Base-by-base conservation (phyloP, 2,888 invertebrate genomes). In the Apocheima hispidaria region DNA sequence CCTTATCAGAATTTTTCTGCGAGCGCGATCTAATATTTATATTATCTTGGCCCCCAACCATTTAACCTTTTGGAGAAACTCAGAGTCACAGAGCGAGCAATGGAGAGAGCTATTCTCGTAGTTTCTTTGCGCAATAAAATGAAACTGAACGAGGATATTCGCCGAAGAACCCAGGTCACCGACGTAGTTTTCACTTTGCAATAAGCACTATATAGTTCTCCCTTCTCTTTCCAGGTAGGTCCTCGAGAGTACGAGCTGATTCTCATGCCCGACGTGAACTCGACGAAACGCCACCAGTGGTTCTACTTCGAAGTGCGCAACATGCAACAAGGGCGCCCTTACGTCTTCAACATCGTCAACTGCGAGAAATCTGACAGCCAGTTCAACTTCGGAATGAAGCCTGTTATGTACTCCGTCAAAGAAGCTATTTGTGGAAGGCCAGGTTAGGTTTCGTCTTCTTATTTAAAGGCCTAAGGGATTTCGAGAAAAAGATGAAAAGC, bases 371-470 rank as follows among this genome's bases (percentile, higher is more conserved):
- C 95, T 36, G 96, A 96, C 81, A 97, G 97, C 73, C 97, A 97
- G 87, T 97, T 97, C 84, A 97, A 97, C 83, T 96, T 95, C 80
- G 97, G 97, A 43, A 97, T 98, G 97, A 96, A 97, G 79, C 98
- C 98, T 12, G 95, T 97, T 50, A 84, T 97, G 87, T 97, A 96
- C 86, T 97, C 97, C n/a, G 96, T 97, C 18, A 94, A 93, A 50
- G 96, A 96, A 76, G 95, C 96, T 3, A 84, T 94, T 43, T 63
- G 85, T 26, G 94, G 94, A 21, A 90, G 85, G 74, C 85, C 92
- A 70, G 94, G 94, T 93, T 78, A 68, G 52, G 43, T 55, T 46
- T n/a, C 10, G 0, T 30, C 20, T 23, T 9, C 23, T 26, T 20
- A n/a, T n/a, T n/a, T n/a, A n/a, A n/a, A n/a, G n/a, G n/a, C n/a